Evolutionary conservation across 2,113 vertebrate species (phyloP).

Genomic region (Menidia beryllina): DNA sequence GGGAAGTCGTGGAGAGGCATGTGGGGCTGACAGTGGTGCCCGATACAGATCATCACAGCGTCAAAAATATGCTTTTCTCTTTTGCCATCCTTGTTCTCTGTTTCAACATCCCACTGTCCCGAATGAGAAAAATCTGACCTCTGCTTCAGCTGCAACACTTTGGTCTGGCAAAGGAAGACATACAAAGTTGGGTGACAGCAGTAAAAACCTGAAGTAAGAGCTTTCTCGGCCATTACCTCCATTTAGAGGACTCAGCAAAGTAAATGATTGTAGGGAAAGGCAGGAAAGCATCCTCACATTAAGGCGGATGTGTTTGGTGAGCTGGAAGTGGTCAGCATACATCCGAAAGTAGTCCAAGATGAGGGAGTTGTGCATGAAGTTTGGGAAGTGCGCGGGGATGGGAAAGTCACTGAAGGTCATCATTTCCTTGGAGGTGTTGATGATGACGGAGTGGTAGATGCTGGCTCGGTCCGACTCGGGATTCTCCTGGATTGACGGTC

Average conservation of each 20-base stretch:
- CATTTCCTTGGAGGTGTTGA: slow-evolving; percentile 97
- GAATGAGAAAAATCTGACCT: slow-evolving; percentile 83
- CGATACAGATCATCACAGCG: slow-evolving; percentile 90
- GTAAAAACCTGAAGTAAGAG: no score
- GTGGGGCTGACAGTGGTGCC: slow-evolving; percentile 83
- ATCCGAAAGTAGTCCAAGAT: slow-evolving; percentile 90
- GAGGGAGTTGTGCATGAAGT: slow-evolving; percentile 91
- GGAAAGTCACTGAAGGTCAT: slow-evolving; percentile 95
- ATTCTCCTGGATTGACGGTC: slow-evolving; percentile 79
- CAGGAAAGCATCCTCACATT: slow-evolving; percentile 76
- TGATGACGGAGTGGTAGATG: slow-evolving; percentile 91
- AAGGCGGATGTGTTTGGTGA: slow-evolving; percentile 85
- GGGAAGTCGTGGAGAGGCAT: slow-evolving; percentile 90
- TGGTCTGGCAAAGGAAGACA: slow-evolving; percentile 80
- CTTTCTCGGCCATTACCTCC: not conserved
- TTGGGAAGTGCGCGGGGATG: slow-evolving; percentile 88
- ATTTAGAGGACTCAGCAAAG: not conserved
- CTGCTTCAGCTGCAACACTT: slow-evolving; percentile 82
- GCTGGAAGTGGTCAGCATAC: slow-evolving; percentile 87
- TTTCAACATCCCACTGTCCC: slow-evolving; percentile 91
- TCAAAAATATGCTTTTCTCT: slow-evolving; percentile 85
- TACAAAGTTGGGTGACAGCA: not conserved
- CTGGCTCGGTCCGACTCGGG: slow-evolving; percentile 87
- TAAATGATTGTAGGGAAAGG: not conserved
- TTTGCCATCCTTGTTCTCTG: slow-evolving; percentile 72